Evolutionary conservation across 92 coral and sea anemone species (phyloP).

Genomic region (Siderastrea radians): DNA sequence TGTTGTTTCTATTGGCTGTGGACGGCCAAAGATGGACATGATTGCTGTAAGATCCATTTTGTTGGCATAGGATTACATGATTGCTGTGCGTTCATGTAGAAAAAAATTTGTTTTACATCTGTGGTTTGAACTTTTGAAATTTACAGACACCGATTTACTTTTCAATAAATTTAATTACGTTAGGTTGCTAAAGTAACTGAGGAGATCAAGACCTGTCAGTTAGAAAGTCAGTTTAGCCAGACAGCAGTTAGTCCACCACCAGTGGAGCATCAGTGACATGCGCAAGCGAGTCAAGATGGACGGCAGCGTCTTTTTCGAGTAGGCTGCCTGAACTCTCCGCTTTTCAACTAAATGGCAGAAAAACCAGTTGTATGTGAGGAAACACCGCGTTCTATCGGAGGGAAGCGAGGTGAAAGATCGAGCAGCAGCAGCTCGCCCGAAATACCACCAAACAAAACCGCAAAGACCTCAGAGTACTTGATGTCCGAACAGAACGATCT

Average conservation of each 20-base stretch:
- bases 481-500: too few species aligned
- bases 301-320: too few species aligned
- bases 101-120: slow-evolving; percentile 10
- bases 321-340: too few species aligned
- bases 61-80: slow-evolving; percentile 14
- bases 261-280: too few species aligned
- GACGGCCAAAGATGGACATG: slow-evolving; percentile 23
- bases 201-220: slow-evolving; percentile 22
- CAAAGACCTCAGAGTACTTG: too few species aligned
- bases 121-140: slow-evolving; percentile 23
- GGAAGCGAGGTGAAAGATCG: too few species aligned
- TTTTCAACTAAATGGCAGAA: too few species aligned
- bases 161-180: slow-evolving; percentile 23
- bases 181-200: slow-evolving; percentile 40
- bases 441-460: too few species aligned
- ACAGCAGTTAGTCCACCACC: slow-evolving; percentile 38
- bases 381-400: too few species aligned
- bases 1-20: slow-evolving; percentile 17
- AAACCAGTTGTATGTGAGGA: too few species aligned
- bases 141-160: slow-evolving; percentile 8
- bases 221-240: slow-evolving; percentile 31
- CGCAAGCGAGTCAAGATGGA: too few species aligned
- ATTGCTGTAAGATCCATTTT: slow-evolving; percentile 16
- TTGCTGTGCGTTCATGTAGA: background rate
- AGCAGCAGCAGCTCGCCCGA: too few species aligned